Conservation (phyloP, 2,888 invertebrate species). For the Philereme transversata region DNA sequence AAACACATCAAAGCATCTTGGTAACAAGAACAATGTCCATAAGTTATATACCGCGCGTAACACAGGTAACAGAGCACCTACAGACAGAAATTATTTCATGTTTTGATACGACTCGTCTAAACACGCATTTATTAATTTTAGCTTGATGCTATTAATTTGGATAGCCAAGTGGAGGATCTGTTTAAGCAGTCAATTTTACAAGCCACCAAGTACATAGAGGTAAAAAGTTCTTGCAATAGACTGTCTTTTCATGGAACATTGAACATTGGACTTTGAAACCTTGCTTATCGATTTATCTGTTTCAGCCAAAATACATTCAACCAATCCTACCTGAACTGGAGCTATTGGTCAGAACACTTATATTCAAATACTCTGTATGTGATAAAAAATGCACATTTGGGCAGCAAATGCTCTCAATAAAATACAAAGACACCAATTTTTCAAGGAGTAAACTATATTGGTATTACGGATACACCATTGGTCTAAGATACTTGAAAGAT, state of each 20-base stretch:
- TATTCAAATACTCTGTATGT: slow-evolving; percentile 89
- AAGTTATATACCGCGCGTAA: slow-evolving; percentile 72
- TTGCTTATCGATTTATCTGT: slow-evolving; percentile 34
- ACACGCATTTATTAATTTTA: slow-evolving; percentile 54
- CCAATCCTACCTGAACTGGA: slow-evolving; percentile 89
- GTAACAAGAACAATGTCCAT: slow-evolving; percentile 56
- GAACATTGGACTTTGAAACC: too few relatives aligned
- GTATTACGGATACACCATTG: slow-evolving; percentile 84
- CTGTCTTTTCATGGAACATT: too few relatives aligned
- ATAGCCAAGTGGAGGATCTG: slow-evolving; percentile 90
- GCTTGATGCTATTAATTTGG: slow-evolving; percentile 92
- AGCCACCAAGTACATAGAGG: slow-evolving; percentile 87
- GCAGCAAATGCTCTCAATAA: slow-evolving; percentile 91
- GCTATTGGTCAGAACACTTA: slow-evolving; percentile 85
- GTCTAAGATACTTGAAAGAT: slow-evolving; percentile 86
- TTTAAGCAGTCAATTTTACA: slow-evolving; percentile 87
- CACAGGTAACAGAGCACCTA: slow-evolving; percentile 55
- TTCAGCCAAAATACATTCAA: slow-evolving; percentile 85
- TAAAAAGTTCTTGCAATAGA: slow-evolving; percentile 47
- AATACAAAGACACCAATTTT: slow-evolving; percentile 86
- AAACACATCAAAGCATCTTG: background rate
- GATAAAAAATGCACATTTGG: slow-evolving; percentile 90
- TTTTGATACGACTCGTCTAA: background rate
- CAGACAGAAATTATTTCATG: too few relatives aligned
- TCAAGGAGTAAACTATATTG: slow-evolving; percentile 83